Base-by-base conservation (phyloP, 2,797 vertebrate species). In the Urosaurus nigricauda region DNA sequence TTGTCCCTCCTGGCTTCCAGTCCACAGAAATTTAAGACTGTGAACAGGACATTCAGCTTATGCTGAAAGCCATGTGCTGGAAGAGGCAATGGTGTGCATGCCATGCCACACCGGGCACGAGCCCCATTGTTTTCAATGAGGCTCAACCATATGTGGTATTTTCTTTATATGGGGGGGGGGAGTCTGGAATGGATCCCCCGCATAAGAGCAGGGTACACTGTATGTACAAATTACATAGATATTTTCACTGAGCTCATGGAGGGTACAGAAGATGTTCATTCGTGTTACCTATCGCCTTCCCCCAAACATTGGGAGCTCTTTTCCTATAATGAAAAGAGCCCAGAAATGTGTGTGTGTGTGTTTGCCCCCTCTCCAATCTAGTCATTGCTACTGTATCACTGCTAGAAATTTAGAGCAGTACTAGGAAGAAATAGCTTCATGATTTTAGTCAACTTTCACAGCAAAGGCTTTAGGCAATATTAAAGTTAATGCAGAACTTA, bases 401-500 rank as follows among this genome's bases (percentile, higher is more conserved):
- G 12, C 1, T 87, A 58, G 75, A 92, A 32, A 43, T 79, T 75
- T 83, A 93, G n/a, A 89, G 56, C 26, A 87, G 24, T 79, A 40
- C 5, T 65, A 86, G 35, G 89, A 83, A 74, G n/a, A 87, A 0
- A 0, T 65, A 85, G 35, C n/a, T 21, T 58, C 29, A 19, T 51
- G 70, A 83, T 88, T 60, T n/a, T 80, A 77, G 58, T 43, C 37
- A 89, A 5, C 60, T 86, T 75, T 74, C 56, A 65, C 53, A 47
- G 32, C 9, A 35, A 40, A 19, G 85, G n/a, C 35, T 35, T 63
- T 32, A 87, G 77, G 47, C 32, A 93, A 63, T 84, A 85, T 82
- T 89, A 89, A 2, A 91, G 37, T 84, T 32, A 91, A 92, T 53
- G 12, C 5, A 83, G 89, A 87, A 90, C 87, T 91, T 73, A 85